These are phyloP conservation scores for Acromyrmex charruanus DNA, from an alignment of 1,140 invertebrate species.

Conservation along the genomic window DNA sequence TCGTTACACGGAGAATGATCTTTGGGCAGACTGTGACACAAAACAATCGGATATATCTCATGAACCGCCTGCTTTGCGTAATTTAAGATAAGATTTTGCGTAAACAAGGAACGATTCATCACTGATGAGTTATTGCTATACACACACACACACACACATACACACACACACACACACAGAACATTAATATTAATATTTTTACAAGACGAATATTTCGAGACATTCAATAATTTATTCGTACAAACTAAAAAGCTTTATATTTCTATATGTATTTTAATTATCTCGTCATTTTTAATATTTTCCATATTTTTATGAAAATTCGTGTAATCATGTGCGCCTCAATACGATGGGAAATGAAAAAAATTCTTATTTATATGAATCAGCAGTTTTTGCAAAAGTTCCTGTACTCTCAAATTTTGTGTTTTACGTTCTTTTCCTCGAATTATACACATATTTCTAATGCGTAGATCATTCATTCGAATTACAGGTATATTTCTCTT, in stretches of 20 bases:
- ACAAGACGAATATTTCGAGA: neutral
- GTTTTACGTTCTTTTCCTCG: neutral
- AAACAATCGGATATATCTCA: neutral
- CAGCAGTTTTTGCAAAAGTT: neutral
- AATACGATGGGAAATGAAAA: neutral
- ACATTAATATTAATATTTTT: neutral
- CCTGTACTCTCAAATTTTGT: neutral
- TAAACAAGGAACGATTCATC: neutral
- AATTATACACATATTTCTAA: neutral
- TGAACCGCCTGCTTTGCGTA: neutral
- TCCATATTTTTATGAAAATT: conserved; percentile 21
- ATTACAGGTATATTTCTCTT: neutral
- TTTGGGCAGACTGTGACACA: neutral
- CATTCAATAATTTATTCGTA: neutral
- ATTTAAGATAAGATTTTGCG: neutral
- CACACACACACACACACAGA: neutral
- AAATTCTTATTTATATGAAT: neutral
- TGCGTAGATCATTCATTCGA: too few relatives aligned
- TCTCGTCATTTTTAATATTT: neutral
- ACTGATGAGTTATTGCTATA: neutral
- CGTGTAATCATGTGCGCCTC: neutral
- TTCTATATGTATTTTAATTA: neutral
- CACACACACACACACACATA: neutral
- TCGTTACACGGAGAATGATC: neutral
- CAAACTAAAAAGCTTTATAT: neutral